Base-by-base conservation (phyloP, 2,888 invertebrate genomes). In the Cyrtodaria siliqua region DNA sequence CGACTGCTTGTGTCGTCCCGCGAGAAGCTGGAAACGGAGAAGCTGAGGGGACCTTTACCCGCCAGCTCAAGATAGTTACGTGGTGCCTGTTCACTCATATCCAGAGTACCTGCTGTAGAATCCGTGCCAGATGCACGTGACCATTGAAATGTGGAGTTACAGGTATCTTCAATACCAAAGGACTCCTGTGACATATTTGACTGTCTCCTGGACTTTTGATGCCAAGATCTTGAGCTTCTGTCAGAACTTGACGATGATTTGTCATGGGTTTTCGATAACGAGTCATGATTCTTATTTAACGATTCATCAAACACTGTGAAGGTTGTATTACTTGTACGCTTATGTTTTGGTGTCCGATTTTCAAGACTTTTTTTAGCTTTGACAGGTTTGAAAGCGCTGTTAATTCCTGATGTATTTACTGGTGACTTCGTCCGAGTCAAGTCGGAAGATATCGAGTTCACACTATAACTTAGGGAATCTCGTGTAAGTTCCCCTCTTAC, bases 341-440 rank as follows among this genome's bases (percentile, higher is more conserved):
- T 57, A 20, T 42, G 40, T 2, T 27, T 24, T 23, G 8, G 24
- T 33, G 26, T 53, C 8, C 9, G 26, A 44, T 16, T 44, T 44
- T 60, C 69, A 20, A 29, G 24, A 24, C 68, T 63, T 20, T 44
- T 50, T 16, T 53, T 62, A 20, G 74, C 44, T 47, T 68, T 72
- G 2, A 81, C 81, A 24, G 77, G 81, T 66, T 59, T 81, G 63
- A 81, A 81, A 59, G 81, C 81, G 78, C 81, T 81, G 68, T 81
- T 81, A 8, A 75, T 47, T 14, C 81, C 81, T 6, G 78, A 59
- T 40, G 66, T 81, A 50, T 81, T 81, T 12, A 81, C 75, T n/a
- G 81, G 81, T 12, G 81, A 81, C 44, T 66, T 75, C 12, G 50
- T 72, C 23, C 62, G 47, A 2, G 53, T 44, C 20, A 71, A 49